Base-by-base conservation (phyloP, 1,140 invertebrate species). In the Ptiloglossa arizonensis region DNA sequence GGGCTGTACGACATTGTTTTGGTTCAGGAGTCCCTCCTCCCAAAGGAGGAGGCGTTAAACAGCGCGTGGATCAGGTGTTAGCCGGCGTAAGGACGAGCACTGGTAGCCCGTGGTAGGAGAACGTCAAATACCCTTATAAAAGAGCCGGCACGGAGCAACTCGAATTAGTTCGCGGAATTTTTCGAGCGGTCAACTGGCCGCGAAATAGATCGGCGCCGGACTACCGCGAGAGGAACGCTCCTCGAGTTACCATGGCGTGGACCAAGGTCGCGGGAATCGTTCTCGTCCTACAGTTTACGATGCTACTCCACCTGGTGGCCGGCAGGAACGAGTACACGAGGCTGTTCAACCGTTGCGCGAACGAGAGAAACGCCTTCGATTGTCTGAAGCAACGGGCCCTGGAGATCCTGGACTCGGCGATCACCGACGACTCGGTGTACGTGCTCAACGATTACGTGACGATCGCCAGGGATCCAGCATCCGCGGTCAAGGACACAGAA, bases 361-460 rank as follows among this genome's bases (percentile, higher is more conserved):
- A 79, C 3, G 90, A 93, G 56, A 91, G 88, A 62, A 92, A 91
- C 54, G 85, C 90, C 0, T 93, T 93, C 79, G 89, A 94, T 17
- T 95, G 95, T 77, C 76, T 95, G 11, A 94, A 94, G 67, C 89
- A 90, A 44, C 88, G 93, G 27, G 92, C 93, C 0, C 82, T 95
- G n/a, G 90, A 93, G 2, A 87, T 94, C 4, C 79, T 95, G 19
- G 94, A 95, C 54, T 83, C 89, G 2, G 94, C 94, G 1, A 90
- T 94, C 6, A 87, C 90, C 48, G 94, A 94, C 78, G 94, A 95
- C 62, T 92, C 92, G 41, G 93, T 94, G 22, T 94, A 94, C 85
- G 90, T 90, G 22, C 86, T 95, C 48, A 94, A 93, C 79, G 94
- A 94, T 63, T 94, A 88, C 32, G 83, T 95, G n/a, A 92, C 92